These are phyloP conservation scores for Pseudeuparius sepicola DNA, from an alignment of 2,888 invertebrate species.

Conservation along the genomic window DNA sequence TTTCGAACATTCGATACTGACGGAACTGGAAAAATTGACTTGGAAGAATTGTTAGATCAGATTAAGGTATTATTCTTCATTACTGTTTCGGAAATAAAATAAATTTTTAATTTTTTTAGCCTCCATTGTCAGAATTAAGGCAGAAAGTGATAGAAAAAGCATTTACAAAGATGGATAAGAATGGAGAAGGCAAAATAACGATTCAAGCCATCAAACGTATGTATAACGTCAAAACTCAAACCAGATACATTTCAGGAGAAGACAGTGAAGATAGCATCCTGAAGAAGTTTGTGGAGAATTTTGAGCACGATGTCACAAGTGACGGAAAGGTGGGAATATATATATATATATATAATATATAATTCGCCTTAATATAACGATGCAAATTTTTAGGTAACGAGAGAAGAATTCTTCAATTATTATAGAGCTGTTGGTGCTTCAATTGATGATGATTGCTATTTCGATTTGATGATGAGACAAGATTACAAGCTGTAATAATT, in stretches of 20 bases:
- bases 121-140: slow-evolving; percentile 68
- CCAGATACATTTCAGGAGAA: slow-evolving; percentile 79
- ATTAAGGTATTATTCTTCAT: slow-evolving; percentile 58
- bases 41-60: slow-evolving; percentile 79
- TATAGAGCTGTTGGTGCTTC: slow-evolving; percentile 91
- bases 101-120: slow-evolving; percentile 44
- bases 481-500: slow-evolving; percentile 69
- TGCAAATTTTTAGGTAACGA: slow-evolving; percentile 61
- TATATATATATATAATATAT: neutral
- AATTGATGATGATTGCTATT: slow-evolving; percentile 88
- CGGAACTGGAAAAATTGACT: slow-evolving; percentile 66
- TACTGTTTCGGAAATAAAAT: neutral
- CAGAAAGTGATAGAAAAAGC: slow-evolving; percentile 67
- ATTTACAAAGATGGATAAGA: slow-evolving; percentile 77
- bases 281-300: slow-evolving; percentile 70
- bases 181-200: slow-evolving; percentile 74
- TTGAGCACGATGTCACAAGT: slow-evolving; percentile 62
- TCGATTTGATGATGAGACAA: slow-evolving; percentile 90
- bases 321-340: slow-evolving; percentile 61
- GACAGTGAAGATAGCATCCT: slow-evolving; percentile 73
- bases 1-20: slow-evolving; percentile 76
- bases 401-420: slow-evolving; percentile 89
- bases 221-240: slow-evolving; percentile 73
- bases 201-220: slow-evolving; percentile 67
- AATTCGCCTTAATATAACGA: too few species aligned